A percentile compares a stretch with the other conserved stretches of the same genome.
Conservation (phyloP, 2,113 vertebrate species). For the Corythoichthys intestinalis region DNA sequence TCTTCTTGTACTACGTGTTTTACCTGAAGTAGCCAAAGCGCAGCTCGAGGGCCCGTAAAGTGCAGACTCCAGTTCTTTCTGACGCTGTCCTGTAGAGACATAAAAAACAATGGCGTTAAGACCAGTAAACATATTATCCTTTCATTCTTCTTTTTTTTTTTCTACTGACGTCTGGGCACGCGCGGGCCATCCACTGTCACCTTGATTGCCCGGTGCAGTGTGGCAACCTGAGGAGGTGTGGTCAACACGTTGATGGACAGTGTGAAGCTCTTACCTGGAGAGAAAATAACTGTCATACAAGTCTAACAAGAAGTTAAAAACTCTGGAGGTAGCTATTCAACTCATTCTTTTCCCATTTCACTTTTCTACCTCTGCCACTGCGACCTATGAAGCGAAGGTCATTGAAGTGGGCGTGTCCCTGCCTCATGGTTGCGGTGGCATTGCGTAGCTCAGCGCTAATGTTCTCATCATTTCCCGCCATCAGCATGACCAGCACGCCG, state of each 20-base stretch:
- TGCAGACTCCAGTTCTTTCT: slow-evolving; percentile 49
- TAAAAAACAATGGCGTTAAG: not conserved
- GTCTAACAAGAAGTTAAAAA: not conserved
- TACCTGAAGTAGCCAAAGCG: slow-evolving; percentile 38
- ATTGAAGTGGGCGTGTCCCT: slow-evolving; percentile 93
- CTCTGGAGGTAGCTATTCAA: not conserved
- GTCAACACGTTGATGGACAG: slow-evolving; percentile 62
- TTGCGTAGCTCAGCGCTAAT: slow-evolving; percentile 95
- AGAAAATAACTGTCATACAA: not conserved
- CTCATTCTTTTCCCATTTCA: not conserved
- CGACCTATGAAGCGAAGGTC: slow-evolving; percentile 95
- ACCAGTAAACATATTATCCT: not conserved
- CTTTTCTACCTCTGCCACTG: slow-evolving; percentile 87
- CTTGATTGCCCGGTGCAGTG: slow-evolving; percentile 57
- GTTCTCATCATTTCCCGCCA: slow-evolving; percentile 98
- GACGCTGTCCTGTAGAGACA: slow-evolving; percentile 51
- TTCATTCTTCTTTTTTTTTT: not conserved
- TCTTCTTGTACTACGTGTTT: not conserved
- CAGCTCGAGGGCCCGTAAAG: slow-evolving; percentile 28
- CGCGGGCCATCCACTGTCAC: slow-evolving; percentile 65
- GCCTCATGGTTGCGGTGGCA: slow-evolving; percentile 92
- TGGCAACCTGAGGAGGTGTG: slow-evolving; percentile 59
- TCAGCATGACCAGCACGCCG: slow-evolving; percentile 91
- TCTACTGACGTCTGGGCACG: slow-evolving; percentile 58
- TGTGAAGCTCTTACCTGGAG: slow-evolving; percentile 58